Percentiles rank a stretch among this genome's conserved stretches.
Evolutionary conservation across 1,140 invertebrate genomes (phyloP).

Genomic region (Drosophila repleta): DNA sequence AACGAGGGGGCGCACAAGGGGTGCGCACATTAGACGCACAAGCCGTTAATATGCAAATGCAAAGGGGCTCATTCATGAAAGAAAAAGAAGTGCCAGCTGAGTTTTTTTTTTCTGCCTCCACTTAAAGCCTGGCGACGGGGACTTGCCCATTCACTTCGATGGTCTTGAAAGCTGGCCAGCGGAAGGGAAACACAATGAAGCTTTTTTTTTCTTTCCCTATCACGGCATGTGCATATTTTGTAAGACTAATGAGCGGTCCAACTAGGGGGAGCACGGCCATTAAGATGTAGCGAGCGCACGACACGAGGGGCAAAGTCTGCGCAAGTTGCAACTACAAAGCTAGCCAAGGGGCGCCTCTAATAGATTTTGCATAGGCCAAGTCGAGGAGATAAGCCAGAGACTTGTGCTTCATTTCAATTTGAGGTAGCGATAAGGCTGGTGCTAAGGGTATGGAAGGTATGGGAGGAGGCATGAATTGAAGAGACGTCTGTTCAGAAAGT

Average conservation of each 20-base stretch:
- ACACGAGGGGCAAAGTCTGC: constrained; percentile 2
- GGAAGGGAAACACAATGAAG: constrained; percentile 20
- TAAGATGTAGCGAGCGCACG: constrained; percentile 28
- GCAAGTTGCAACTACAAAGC: constrained; percentile 10
- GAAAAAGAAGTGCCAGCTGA: not conserved
- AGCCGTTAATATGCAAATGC: constrained; percentile 77
- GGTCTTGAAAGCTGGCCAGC: constrained; percentile 20
- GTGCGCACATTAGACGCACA: constrained; percentile 73
- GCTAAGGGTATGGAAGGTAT: no score
- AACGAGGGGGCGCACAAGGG: constrained; percentile 14
- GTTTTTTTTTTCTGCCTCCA: not conserved
- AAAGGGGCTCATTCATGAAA: constrained; percentile 39
- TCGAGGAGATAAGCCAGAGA: not conserved
- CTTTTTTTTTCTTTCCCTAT: not conserved
- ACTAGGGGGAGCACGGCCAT: constrained; percentile 17
- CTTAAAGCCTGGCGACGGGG: constrained; percentile 11
- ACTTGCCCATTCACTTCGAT: not conserved
- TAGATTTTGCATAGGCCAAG: constrained; percentile 5
- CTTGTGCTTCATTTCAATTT: not conserved
- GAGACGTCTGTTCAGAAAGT: no score
- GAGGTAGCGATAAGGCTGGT: no score
- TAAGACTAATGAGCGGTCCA: constrained; percentile 51
- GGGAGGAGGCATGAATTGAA: no score
- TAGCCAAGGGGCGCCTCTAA: constrained; percentile 6
- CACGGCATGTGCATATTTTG: constrained; percentile 41